These are phyloP conservation scores for Labia minor DNA, from an alignment of 2,888 invertebrate genomes.

Conservation along the genomic window DNA sequence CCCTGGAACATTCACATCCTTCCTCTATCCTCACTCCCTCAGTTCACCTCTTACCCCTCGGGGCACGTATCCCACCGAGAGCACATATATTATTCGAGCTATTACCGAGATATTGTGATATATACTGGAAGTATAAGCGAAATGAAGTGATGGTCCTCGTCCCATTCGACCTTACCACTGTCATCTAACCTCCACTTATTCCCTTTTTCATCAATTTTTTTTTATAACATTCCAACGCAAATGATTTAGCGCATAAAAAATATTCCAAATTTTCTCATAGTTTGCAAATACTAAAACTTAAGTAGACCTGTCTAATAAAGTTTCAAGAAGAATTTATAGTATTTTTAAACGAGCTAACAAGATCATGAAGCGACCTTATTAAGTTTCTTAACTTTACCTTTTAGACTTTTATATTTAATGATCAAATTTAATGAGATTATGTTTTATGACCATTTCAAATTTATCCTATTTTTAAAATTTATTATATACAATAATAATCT, in stretches of 20 bases:
- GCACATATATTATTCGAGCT: not conserved
- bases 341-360: not conserved
- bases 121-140: not conserved
- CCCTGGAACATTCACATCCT: not conserved
- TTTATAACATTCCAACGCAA: not conserved
- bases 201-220: too few relatives aligned
- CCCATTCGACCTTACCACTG: not conserved
- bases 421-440: too few relatives aligned
- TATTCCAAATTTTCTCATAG: not conserved
- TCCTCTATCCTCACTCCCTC: too few relatives aligned
- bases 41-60: too few relatives aligned
- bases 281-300: constrained; percentile 3
- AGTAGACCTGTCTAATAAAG: not conserved
- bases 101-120: constrained; percentile 7
- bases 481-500: too few relatives aligned
- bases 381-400: too few relatives aligned
- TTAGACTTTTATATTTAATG: too few relatives aligned
- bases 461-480: too few relatives aligned
- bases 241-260: not conserved
- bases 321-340: not conserved
- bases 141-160: too few relatives aligned
- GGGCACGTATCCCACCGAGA: not conserved
- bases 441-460: too few relatives aligned
- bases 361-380: not conserved
- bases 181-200: too few relatives aligned